Evolutionary conservation across 2,888 invertebrate genomes (phyloP), one percentile per base, ranked within the genome.

Genomic region (Sphaerophoria rueppellii): DNA sequence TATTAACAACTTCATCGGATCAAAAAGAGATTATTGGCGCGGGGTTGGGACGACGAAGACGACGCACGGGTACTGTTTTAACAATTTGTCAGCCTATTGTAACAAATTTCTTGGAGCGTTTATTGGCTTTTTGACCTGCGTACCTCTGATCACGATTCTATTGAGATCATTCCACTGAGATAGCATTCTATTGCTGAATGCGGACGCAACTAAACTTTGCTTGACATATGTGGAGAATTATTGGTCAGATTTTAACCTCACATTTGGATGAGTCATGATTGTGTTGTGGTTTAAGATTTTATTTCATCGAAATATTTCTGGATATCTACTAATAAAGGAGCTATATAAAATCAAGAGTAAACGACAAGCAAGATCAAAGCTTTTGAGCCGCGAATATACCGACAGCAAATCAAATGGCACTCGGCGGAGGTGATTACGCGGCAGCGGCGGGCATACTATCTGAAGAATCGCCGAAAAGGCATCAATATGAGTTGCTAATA

Each of bases 1-100:
- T 85, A 85, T 81, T 85, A 85, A 85, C 81, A 85, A 81, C 85
- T 85, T 85, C 85, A 85, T 85, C 73, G 85, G 81, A 85, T 85
- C 85, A 85, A 81, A 85, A 85, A 85, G 81, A 85, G 81, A 85
- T 85, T 85, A 85, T 73, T 70, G 77, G 75, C n/a, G 55, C 34
- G 74, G 65, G 60, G 67, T 37, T 60, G 54, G n/a, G 55, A 35
- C n/a, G n/a, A n/a, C n/a, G n/a, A n/a, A n/a, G n/a, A n/a, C n/a
- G n/a, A n/a, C n/a, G n/a, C n/a, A n/a, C 58, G 34, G 7, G 3
- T 70, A 24, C 35, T n/a, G 55, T 65, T 74, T 43, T 24, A 72
- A 40, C 24, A 11, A 16, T 37, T 60, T 60, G 11, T 43, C 12
- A 37, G 7, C 14, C 7, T 58, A 35, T 32, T 16, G 67, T 24